Percentiles rank a stretch among this genome's conserved stretches.
Conservation (phyloP, 35 echinoderm and acorn worm genomes). For the Hemicentrotus pulcherrimus region DNA sequence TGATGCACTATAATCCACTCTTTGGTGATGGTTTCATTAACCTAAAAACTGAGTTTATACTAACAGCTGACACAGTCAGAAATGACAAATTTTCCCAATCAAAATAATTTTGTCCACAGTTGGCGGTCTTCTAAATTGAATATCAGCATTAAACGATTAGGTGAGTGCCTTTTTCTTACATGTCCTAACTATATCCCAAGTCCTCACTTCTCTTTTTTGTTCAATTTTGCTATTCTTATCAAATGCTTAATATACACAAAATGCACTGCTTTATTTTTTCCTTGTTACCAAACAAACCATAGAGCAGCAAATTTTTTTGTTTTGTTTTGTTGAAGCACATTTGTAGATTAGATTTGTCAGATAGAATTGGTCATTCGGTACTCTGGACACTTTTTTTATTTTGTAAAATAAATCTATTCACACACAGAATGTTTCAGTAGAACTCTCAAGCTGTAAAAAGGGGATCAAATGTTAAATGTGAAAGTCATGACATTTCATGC, state of each 20-base stretch:
- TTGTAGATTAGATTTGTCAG: constrained; percentile 13
- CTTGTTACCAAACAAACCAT: constrained; percentile 12
- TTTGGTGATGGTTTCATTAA: constrained; percentile 49
- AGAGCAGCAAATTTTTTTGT: constrained; percentile 1
- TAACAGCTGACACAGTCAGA: constrained; percentile 44
- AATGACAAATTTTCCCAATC: constrained; percentile 31
- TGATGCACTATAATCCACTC: constrained; percentile 16
- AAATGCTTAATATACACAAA: constrained; percentile 30
- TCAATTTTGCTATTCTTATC: constrained; percentile 22
- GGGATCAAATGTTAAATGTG: neutral
- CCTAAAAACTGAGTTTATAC: constrained; percentile 25
- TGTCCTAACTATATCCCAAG: constrained; percentile 39
- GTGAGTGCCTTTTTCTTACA: constrained; percentile 48
- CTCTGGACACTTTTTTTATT: neutral
- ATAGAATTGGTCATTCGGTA: neutral
- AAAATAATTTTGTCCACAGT: constrained; percentile 51
- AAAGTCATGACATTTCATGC: neutral
- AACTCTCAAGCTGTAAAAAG: neutral
- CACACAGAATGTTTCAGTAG: neutral
- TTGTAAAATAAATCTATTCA: neutral
- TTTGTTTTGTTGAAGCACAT: neutral
- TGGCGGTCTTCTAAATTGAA: constrained; percentile 55
- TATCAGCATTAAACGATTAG: constrained; percentile 48
- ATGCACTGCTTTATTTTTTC: constrained; percentile 30
- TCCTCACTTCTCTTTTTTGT: constrained; percentile 31